Base-by-base conservation (phyloP, 2,113 vertebrate genomes). In the Thamnophis sirtalis region DNA sequence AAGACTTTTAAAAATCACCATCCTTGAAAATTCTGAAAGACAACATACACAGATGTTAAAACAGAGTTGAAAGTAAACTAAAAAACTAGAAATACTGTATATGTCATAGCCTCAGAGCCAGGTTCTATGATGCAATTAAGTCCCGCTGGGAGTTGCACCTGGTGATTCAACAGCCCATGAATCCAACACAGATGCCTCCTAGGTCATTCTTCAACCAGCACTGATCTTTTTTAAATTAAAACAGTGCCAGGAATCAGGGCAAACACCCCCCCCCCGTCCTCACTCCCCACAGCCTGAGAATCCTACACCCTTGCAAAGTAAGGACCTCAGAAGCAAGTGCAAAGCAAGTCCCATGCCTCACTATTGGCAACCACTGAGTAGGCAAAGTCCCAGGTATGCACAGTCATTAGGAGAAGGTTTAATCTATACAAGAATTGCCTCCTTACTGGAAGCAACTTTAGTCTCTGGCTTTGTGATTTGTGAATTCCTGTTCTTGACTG, bases 191-290 rank as follows among this genome's bases (percentile, higher is more conserved):
- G 60, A 68, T 68, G 28, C 28, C 1, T 68, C 28, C 60, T 11
- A 63, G 60, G 10, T n/a, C 26, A 0, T 63, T 63, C 60, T 28
- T 68, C 60, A 68, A 68, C 1, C 11, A 68, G 28, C 24, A n/a
- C 28, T 68, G 28, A 13, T 68, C 60, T 68, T 68, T 68, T 28
- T 68, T 68, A n/a, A 13, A 9, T 26, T 60, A 28, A 28, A 1
- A 26, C 9, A 60, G 26, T 60, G 26, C 58, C 58, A 13, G 28
- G 26, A 63, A 63, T n/a, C 60, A 63, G 60, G 60, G 10, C 26
- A n/a, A 26, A 1, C n/a, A n/a, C n/a, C 1, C 5, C 55, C 1
- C 17, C 13, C 15, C 22, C n/a, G n/a, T 2, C 2, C 8, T 2
- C 8, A 2, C 8, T 24, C 10, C 10, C 11, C 28, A 2, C 4